Evolutionary conservation across 2,113 vertebrate species (phyloP), one percentile per base, ranked within the genome.

Genomic region (Peromyscus californicus): DNA sequence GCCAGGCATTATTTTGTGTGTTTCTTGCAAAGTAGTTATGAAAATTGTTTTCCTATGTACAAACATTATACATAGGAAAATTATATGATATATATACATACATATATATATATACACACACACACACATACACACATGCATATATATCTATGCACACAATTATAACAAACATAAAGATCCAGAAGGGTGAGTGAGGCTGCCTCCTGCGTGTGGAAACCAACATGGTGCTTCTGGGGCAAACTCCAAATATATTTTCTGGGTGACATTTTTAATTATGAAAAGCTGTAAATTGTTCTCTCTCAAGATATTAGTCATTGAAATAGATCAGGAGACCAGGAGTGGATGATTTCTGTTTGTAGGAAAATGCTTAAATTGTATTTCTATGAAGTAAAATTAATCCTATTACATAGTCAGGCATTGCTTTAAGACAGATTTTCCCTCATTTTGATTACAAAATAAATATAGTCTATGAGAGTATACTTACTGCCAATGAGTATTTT

Each of bases 381-480:
- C 48, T 96, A 95, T 86, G 29, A 97, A 96, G 88, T 94, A 72
- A 96, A 96, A 84, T 97, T 61, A 5, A 78, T 93, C 91, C 48
- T 96, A 33, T 84, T 94, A 70, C 16, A 10, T 86, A 89, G 78
- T 65, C 5, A 93, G 42, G 82, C 59, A 59, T 94, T 97, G 61
- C 61, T 97, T 75, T 95, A 89, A 48, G 63, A 91, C 57, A 97
- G 26, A 19, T 15, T 67, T 95, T 92, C 54, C 10, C 61, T 94
- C 24, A 6, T 95, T 94, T 92, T 91, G 93, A 70, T 89, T 87
- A 92, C 51, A 51, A 90, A 98, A 76, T 87, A 94, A 84, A 42
- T 70, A 17, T 33, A 70, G 3, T 90, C 11, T 82, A 29, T 90
- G 67, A 82, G 63, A 96, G 24, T 86, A 69, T 22, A 82, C 9